These are phyloP conservation scores for Drosophila kurseongensis DNA, from an alignment of 1,140 invertebrate species.

Conservation along the genomic window DNA sequence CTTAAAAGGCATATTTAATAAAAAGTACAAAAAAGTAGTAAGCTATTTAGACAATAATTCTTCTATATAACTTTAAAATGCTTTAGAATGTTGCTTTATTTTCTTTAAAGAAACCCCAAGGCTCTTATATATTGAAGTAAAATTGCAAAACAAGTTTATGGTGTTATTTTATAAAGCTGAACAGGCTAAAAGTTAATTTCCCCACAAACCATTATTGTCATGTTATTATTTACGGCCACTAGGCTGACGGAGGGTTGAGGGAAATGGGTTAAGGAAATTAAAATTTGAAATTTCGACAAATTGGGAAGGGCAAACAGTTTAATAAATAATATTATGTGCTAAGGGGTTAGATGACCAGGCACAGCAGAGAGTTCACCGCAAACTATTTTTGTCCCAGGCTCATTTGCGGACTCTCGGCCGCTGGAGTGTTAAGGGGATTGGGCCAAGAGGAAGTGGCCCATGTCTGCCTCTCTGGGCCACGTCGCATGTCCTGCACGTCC, in stretches of 20 bases:
- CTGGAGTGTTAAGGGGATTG: conserved; percentile 20
- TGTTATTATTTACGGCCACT: conserved; percentile 11
- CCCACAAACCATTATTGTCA: conserved; percentile 7
- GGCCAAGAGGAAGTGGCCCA: conserved; percentile 11
- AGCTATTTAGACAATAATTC: too few species aligned
- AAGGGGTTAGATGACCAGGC: neutral
- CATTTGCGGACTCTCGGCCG: conserved; percentile 27
- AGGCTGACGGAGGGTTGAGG: neutral
- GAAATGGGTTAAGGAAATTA: conserved; percentile 8
- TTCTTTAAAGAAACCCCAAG: too few species aligned
- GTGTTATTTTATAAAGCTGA: conserved; percentile 4
- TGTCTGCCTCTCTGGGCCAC: conserved; percentile 27
- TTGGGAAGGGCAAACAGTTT: conserved; percentile 17
- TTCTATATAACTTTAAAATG: too few species aligned
- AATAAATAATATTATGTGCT: conserved; percentile 32
- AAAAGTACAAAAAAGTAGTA: too few species aligned
- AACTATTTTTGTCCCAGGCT: conserved; percentile 43
- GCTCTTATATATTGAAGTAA: too few species aligned
- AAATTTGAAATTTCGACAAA: conserved; percentile 39
- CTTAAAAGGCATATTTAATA: too few species aligned
- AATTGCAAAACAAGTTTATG: neutral
- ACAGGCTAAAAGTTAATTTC: neutral
- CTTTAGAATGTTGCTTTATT: too few species aligned
- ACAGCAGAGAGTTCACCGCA: conserved; percentile 28
- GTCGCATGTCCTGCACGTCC: conserved; percentile 20